These are phyloP conservation scores for Anastrepha obliqua DNA, from an alignment of 1,140 invertebrate species.

Conservation along the genomic window DNA sequence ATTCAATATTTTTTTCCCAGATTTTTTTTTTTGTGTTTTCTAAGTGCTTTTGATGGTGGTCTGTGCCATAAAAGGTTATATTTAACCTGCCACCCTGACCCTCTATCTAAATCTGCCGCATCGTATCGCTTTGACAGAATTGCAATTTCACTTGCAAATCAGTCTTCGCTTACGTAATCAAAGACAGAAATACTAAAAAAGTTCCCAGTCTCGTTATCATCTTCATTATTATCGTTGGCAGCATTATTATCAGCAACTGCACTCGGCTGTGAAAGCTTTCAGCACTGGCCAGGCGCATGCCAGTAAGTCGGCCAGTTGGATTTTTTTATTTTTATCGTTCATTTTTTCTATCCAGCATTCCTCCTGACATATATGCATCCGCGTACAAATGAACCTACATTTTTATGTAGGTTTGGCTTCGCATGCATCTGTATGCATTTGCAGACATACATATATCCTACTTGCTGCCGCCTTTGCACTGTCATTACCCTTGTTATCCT, in stretches of 20 bases:
- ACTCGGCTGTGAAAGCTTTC: not conserved
- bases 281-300: not conserved
- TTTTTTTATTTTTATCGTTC: too few relatives aligned
- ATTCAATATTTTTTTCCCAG: not conserved
- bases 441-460: slow-evolving; percentile 10
- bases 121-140: not conserved
- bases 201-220: slow-evolving; percentile 6
- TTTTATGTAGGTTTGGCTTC: too few relatives aligned
- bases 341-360: too few relatives aligned
- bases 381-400: too few relatives aligned
- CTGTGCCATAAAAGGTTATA: too few relatives aligned
- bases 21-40: slow-evolving; percentile 22
- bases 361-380: too few relatives aligned
- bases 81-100: not conserved
- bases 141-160: slow-evolving; percentile 28
- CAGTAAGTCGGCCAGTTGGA: too few relatives aligned
- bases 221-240: not conserved
- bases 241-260: not conserved
- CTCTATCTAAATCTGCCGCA: not conserved
- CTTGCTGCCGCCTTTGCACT: not conserved
- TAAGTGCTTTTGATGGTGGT: not conserved
- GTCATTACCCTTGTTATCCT: not conserved
- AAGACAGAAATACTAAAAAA: not conserved
- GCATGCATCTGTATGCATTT: not conserved
- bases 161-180: slow-evolving; percentile 19